Percentiles rank a stretch among this genome's conserved stretches.
These are phyloP conservation scores for Oreonectes daqikongensis DNA, from an alignment of 2,797 vertebrate genomes.

Conservation along the genomic window DNA sequence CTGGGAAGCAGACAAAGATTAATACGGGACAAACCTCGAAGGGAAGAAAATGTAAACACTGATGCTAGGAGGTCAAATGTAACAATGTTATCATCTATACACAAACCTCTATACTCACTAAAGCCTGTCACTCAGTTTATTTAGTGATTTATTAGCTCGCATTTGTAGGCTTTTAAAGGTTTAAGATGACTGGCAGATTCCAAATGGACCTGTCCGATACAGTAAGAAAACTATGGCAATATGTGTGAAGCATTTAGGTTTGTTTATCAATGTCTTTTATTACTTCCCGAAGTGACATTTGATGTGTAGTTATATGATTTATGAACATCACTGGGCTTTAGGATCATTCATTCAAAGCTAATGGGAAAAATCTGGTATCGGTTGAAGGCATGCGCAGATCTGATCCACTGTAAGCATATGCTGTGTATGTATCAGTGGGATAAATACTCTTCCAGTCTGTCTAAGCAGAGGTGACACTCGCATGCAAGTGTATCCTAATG, in stretches of 20 bases:
- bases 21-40: conserved; percentile 22
- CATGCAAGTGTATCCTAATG: conserved; percentile 25
- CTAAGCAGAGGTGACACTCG: conserved; percentile 51
- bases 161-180: conserved; percentile 40
- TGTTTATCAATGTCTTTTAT: neutral
- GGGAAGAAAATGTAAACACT: conserved; percentile 46
- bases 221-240: conserved; percentile 6
- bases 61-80: neutral
- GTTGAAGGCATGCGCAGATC: no score
- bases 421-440: no score
- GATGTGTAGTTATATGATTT: neutral
- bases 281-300: neutral
- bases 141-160: conserved; percentile 22
- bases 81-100: conserved; percentile 18
- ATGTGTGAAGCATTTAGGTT: conserved; percentile 3
- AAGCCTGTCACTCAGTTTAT: conserved; percentile 2
- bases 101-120: conserved; percentile 7
- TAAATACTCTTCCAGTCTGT: conserved; percentile 40
- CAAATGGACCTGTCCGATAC: conserved; percentile 16
- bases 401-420: no score
- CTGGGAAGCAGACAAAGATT: conserved; percentile 34
- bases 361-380: neutral
- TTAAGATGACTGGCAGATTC: conserved; percentile 6
- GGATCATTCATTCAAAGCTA: neutral
- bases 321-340: no score